phyloP scores from a whole-genome alignment of 2,888 invertebrate species.

The Lacanobia oleracea region DNA sequence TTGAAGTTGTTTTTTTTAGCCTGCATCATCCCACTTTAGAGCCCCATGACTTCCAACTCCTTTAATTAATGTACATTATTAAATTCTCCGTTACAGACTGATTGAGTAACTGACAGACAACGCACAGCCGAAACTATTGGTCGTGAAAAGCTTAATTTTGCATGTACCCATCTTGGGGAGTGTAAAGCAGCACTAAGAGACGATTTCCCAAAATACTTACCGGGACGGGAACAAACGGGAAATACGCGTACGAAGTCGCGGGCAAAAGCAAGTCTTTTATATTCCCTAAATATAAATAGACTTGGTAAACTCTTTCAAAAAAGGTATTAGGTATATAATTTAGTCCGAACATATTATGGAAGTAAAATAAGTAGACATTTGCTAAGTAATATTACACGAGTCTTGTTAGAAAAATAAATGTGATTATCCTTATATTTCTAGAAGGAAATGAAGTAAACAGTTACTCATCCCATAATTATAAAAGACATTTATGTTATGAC shows the following conservation, averaged over 20 bases:
- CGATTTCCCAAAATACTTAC: too few relatives aligned
- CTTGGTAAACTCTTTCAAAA: background rate
- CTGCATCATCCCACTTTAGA: background rate
- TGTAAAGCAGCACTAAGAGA: too few relatives aligned
- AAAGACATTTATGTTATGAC: conserved; percentile 28
- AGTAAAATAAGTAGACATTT: background rate
- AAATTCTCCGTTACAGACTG: too few relatives aligned
- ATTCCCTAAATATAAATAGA: background rate
- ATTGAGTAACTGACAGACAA: too few relatives aligned
- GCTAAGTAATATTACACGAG: background rate
- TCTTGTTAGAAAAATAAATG: background rate
- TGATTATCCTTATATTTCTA: background rate
- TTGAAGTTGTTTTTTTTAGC: too few relatives aligned
- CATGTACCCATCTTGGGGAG: too few relatives aligned
- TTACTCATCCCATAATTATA: background rate
- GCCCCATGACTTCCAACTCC: background rate
- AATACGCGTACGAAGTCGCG: too few relatives aligned
- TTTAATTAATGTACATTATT: background rate
- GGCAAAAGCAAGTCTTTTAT: background rate
- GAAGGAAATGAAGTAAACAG: conserved; percentile 19
- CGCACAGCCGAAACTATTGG: too few relatives aligned
- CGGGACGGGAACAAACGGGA: too few relatives aligned
- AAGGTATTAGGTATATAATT: background rate
- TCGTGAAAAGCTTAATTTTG: too few relatives aligned
- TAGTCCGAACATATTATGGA: background rate